Conservation (phyloP, 2,888 invertebrate species). For the Agonopterix heracliana region DNA sequence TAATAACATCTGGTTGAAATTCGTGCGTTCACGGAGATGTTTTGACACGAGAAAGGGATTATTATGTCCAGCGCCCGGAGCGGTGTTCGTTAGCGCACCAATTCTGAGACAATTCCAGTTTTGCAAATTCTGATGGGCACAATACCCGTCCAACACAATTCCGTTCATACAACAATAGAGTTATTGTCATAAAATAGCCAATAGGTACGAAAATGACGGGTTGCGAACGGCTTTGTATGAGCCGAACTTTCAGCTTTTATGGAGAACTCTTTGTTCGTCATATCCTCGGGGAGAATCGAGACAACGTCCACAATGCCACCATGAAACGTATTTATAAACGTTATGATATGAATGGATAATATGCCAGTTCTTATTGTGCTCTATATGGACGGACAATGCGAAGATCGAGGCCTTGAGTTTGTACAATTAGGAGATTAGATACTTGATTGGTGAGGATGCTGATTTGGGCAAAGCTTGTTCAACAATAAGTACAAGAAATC, state of each 20-base stretch:
- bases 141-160: conserved; percentile 55
- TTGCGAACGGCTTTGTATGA: conserved; percentile 59
- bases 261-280: conserved; percentile 60
- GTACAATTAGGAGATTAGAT: conserved; percentile 61
- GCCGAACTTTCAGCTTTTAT: conserved; percentile 62
- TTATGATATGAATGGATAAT: conserved; percentile 74
- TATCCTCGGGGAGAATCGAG: conserved; percentile 67
- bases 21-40: background rate
- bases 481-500: background rate
- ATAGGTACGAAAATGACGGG: conserved; percentile 74
- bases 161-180: conserved; percentile 49
- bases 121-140: conserved; percentile 59
- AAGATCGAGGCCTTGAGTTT: conserved; percentile 49
- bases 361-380: conserved; percentile 48
- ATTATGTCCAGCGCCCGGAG: conserved; percentile 33
- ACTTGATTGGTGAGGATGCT: conserved; percentile 36
- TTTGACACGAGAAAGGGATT: conserved; percentile 10
- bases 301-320: conserved; percentile 62
- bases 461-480: conserved; percentile 9
- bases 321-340: conserved; percentile 69
- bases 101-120: conserved; percentile 69
- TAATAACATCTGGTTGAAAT: conserved; percentile 3
- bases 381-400: conserved; percentile 37
- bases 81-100: conserved; percentile 54
- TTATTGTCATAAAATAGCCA: conserved; percentile 74